Evolutionary conservation across 2,797 vertebrate species (phyloP).

Genomic region (Pseudochirops cupreus): DNA sequence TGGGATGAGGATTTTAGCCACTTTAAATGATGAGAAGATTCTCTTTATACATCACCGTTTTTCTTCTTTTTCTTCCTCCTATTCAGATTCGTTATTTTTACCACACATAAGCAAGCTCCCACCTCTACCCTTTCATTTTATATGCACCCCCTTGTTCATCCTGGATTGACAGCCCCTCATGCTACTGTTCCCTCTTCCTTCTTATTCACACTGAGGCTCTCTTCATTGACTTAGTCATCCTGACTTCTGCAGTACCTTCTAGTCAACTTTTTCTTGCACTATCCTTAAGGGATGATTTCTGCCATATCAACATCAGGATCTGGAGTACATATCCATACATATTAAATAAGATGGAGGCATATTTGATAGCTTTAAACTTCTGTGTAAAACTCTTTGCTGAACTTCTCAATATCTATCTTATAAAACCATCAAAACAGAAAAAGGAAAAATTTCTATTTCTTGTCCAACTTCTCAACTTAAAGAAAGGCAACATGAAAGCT

Average conservation of each 20-base stretch:
- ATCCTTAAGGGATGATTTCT: background rate
- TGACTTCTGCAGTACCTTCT: background rate
- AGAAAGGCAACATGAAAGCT: background rate
- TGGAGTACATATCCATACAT: background rate
- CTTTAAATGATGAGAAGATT: background rate
- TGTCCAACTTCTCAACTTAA: background rate
- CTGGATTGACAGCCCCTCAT: background rate
- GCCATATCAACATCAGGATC: background rate
- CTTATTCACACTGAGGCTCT: background rate
- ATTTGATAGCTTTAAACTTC: background rate
- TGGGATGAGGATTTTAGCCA: background rate
- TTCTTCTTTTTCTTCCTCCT: background rate
- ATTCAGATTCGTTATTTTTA: background rate
- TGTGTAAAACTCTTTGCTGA: background rate
- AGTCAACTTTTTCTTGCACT: background rate
- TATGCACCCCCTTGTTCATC: background rate
- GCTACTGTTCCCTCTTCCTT: background rate
- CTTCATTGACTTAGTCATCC: background rate
- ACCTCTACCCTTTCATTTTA: background rate
- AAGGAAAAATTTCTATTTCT: background rate
- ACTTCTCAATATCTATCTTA: background rate
- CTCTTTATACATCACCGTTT: background rate
- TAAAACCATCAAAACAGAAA: background rate
- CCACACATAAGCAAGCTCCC: background rate
- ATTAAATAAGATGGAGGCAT: background rate